phyloP scores from a whole-genome alignment of 2,797 vertebrate genomes.

The Melanogrammus aeglefinus region DNA sequence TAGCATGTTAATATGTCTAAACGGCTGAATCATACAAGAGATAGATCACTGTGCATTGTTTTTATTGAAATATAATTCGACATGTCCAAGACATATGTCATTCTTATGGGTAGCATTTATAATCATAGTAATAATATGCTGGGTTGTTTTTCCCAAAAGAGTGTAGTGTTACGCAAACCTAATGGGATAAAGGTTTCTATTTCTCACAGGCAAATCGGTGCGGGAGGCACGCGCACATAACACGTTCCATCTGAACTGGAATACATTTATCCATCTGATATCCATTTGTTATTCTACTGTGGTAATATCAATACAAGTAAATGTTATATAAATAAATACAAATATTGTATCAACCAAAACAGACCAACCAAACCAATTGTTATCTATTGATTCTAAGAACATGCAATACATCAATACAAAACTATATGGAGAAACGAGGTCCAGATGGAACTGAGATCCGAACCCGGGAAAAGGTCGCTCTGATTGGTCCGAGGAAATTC shows the following conservation, averaged over 20 bases:
- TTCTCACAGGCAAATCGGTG: not conserved
- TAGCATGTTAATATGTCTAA: not conserved
- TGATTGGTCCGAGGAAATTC: not conserved
- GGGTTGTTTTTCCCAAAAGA: not conserved
- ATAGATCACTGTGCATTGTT: not conserved
- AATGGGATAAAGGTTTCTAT: not conserved
- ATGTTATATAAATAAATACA: not conserved
- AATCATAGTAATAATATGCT: not conserved
- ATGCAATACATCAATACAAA: not conserved
- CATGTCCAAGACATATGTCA: not conserved
- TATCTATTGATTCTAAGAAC: not conserved
- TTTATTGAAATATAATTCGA: not conserved
- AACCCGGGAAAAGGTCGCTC: not conserved
- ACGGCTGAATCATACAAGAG: not conserved
- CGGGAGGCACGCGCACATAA: not conserved
- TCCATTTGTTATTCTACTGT: not conserved
- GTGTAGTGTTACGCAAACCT: not conserved
- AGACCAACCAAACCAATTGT: not conserved
- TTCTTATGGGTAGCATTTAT: not conserved
- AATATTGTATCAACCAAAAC: not conserved
- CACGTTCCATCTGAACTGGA: not conserved
- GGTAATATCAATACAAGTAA: not conserved
- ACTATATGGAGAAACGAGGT: not conserved
- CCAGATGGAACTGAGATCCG: not conserved
- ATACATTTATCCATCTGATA: not conserved